Conservation (phyloP, 2,113 vertebrate genomes). For the Meleagris gallopavo region DNA sequence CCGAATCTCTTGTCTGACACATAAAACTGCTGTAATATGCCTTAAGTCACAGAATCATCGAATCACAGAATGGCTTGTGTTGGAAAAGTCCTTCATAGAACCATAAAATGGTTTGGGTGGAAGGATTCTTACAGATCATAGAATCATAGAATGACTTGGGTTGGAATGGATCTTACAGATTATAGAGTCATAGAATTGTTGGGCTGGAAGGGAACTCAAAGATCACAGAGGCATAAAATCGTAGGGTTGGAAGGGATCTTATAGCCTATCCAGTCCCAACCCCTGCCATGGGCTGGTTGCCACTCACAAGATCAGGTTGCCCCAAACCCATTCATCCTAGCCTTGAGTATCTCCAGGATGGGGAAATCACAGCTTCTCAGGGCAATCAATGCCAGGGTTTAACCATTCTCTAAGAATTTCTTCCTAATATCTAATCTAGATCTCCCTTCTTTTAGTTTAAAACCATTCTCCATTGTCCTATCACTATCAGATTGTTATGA, state of each 20-base stretch:
- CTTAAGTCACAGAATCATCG: not conserved
- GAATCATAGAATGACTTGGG: not conserved
- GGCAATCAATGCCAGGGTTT: too few species aligned
- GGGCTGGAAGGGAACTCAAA: too few species aligned
- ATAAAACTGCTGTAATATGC: accelerated
- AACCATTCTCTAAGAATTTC: not conserved
- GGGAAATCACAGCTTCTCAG: too few species aligned
- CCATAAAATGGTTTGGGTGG: not conserved
- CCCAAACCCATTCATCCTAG: too few species aligned
- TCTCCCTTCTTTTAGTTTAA: not conserved
- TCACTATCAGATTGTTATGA: not conserved
- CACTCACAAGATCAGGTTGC: too few species aligned
- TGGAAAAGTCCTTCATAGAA: not conserved
- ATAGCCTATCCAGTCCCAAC: not conserved
- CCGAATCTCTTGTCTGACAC: not conserved
- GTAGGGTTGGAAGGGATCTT: not conserved
- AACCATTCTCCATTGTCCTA: not conserved
- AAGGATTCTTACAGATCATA: not conserved
- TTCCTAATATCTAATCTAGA: not conserved
- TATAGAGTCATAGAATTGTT: too few species aligned
- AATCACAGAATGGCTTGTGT: not conserved
- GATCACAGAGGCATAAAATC: too few species aligned
- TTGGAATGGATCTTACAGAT: not conserved
- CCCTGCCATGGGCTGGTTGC: not conserved
- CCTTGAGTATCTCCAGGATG: too few species aligned